Percentiles rank a stretch among this genome's conserved stretches.
Conservation (phyloP, 2,113 vertebrate species). For the Galbula dea region DNA sequence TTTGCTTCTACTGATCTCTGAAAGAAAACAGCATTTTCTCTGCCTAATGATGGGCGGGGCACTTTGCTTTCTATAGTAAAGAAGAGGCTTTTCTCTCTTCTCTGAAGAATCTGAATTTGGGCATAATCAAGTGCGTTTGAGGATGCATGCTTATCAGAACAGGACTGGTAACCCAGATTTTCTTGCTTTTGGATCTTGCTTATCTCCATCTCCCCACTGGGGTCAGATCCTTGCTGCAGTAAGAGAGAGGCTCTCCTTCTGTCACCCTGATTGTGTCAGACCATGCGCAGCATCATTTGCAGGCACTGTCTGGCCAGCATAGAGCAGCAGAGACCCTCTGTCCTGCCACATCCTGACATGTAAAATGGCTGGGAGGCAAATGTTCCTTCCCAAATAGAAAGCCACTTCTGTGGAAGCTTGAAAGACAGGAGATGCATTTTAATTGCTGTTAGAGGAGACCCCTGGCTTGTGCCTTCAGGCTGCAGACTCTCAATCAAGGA, state of each 20-base stretch:
- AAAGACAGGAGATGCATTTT: not conserved
- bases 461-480: constrained; percentile 6
- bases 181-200: constrained; percentile 9
- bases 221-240: not conserved
- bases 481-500: not conserved
- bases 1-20: not conserved
- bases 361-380: not conserved
- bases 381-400: not conserved
- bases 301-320: not conserved
- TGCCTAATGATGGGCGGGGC: not conserved
- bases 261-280: not conserved
- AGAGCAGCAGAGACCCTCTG: not conserved
- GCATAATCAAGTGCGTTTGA: not conserved
- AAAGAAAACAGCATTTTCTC: not conserved
- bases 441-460: constrained; percentile 23
- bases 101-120: not conserved
- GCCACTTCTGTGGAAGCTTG: not conserved
- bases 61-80: not conserved
- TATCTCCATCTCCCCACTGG: not conserved
- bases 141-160: not conserved
- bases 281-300: not conserved
- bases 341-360: not conserved
- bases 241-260: not conserved
- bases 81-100: not conserved
- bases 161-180: not conserved